phyloP scores from a whole-genome alignment of 1,140 invertebrate genomes.

The Papilio polyxenes region DNA sequence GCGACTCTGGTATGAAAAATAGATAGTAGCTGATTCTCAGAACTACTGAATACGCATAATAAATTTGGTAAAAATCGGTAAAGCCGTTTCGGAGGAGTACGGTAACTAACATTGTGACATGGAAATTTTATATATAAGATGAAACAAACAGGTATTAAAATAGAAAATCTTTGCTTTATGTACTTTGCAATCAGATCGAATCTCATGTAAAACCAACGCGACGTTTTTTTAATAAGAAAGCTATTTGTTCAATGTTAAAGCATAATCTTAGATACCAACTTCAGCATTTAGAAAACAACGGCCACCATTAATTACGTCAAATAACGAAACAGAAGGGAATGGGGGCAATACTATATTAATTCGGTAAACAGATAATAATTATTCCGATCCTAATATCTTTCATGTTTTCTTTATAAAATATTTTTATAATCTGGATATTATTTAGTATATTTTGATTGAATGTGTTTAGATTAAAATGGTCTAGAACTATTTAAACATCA shows the following conservation, averaged over 20 bases:
- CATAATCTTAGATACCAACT: not conserved
- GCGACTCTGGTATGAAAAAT: too few species aligned
- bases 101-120: too few species aligned
- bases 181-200: not conserved
- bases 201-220: not conserved
- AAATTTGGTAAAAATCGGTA: too few species aligned
- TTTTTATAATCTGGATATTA: not conserved
- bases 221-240: not conserved
- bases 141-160: too few species aligned
- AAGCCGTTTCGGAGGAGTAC: too few species aligned
- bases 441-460: not conserved
- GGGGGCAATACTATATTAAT: not conserved
- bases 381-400: not conserved
- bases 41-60: too few species aligned
- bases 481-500: not conserved
- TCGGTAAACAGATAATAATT: too few species aligned
- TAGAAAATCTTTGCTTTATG: too few species aligned
- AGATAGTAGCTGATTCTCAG: too few species aligned
- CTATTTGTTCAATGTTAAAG: not conserved
- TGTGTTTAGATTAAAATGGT: not conserved
- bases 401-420: not conserved
- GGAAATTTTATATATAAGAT: too few species aligned
- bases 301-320: constrained; percentile 27
- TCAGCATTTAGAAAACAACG: not conserved
- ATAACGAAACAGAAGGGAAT: not conserved